These are phyloP conservation scores for Cerceris ruficornis DNA, from an alignment of 2,888 invertebrate species.

Conservation along the genomic window DNA sequence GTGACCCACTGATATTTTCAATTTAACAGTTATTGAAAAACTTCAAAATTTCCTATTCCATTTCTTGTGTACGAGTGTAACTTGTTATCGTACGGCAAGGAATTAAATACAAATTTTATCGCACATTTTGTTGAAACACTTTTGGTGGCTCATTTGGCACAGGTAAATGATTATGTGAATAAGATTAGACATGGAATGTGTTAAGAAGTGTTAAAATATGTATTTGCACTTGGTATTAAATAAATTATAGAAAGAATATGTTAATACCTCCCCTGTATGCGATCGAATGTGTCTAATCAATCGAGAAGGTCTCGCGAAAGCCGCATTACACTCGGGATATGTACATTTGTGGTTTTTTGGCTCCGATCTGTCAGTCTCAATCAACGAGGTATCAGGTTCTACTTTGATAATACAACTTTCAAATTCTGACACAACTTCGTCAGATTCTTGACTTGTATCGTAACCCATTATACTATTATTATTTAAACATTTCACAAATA, in stretches of 20 bases:
- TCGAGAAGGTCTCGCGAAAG: constrained; percentile 83
- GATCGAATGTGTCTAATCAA: constrained; percentile 84
- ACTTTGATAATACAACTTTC: background rate
- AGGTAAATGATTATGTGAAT: constrained; percentile 15
- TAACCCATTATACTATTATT: constrained; percentile 40
- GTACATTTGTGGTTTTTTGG: constrained; percentile 81
- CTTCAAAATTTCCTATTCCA: too few species aligned
- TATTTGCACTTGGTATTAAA: too few species aligned
- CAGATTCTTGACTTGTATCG: background rate
- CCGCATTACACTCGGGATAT: constrained; percentile 82
- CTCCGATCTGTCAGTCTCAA: background rate
- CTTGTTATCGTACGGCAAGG: too few species aligned
- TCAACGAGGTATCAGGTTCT: background rate
- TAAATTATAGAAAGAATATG: background rate
- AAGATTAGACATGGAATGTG: background rate
- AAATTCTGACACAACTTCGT: constrained; percentile 4
- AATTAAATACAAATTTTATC: too few species aligned
- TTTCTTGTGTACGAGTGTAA: too few species aligned
- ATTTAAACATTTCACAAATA: background rate
- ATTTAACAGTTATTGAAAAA: too few species aligned
- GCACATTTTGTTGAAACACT: background rate
- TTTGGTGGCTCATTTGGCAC: too few species aligned
- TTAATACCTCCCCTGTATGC: constrained; percentile 84
- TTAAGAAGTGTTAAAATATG: background rate
- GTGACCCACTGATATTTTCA: too few species aligned